These are phyloP conservation scores for Romanogobio albipinnatus DNA, from an alignment of 2,113 vertebrate species.

Conservation along the genomic window DNA sequence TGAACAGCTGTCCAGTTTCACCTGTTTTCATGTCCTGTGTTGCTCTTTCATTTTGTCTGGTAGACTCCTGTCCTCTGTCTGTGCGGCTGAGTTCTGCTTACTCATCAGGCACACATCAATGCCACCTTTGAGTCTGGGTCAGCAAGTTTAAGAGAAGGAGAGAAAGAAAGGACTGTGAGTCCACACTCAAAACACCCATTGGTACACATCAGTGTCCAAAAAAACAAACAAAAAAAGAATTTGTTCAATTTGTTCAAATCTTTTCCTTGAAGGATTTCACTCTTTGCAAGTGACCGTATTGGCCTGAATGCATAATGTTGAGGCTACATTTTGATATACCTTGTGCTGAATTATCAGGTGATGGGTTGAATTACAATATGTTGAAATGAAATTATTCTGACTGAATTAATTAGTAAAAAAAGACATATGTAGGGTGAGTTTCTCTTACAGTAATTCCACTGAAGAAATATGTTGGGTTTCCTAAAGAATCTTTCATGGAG, in stretches of 20 bases:
- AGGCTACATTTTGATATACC: background rate
- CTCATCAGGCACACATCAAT: constrained; percentile 11
- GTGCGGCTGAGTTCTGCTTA: constrained; percentile 29
- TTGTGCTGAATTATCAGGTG: background rate
- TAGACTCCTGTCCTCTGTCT: background rate
- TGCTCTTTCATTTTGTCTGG: constrained; percentile 14
- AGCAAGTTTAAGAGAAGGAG: constrained; percentile 23
- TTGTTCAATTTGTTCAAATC: background rate
- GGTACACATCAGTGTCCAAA: background rate
- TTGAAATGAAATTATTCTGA: no score
- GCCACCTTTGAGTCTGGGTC: constrained; percentile 24
- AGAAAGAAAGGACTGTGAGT: background rate
- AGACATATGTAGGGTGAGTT: no score
- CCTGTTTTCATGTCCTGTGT: constrained; percentile 1
- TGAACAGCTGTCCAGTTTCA: background rate
- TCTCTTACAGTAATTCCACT: background rate
- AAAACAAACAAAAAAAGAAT: background rate
- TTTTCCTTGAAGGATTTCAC: background rate
- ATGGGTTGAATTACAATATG: background rate
- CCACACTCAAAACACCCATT: background rate
- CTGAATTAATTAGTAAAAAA: no score
- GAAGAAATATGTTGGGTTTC: background rate
- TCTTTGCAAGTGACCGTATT: background rate
- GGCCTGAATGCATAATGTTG: constrained; percentile 1
- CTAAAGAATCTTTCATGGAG: background rate